Evolutionary conservation across 2,888 invertebrate species (phyloP).

Genomic region (Baccha elongata): DNA sequence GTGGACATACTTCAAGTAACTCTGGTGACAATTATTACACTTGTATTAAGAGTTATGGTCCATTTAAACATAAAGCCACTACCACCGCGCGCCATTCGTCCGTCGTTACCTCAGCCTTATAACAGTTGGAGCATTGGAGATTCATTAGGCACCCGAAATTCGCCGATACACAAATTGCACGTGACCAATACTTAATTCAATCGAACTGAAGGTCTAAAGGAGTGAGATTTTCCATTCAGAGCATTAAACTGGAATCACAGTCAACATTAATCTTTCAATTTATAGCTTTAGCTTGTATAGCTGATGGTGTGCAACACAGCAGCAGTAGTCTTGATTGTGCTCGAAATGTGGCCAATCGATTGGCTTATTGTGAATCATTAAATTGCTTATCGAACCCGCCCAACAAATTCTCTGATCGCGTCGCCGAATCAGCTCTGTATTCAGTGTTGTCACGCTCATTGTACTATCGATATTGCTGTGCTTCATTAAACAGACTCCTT

Average conservation of each 20-base stretch:
- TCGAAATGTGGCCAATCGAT: constrained; percentile 57
- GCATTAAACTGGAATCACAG: constrained; percentile 73
- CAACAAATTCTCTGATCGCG: constrained; percentile 40
- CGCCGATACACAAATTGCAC: constrained; percentile 48
- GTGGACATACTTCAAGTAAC: constrained; percentile 45
- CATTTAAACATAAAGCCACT: constrained; percentile 51
- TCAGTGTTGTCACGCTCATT: constrained; percentile 27
- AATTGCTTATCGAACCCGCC: constrained; percentile 58
- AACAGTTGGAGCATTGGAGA: constrained; percentile 33
- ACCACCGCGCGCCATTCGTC: too few species aligned
- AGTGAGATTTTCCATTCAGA: constrained; percentile 29
- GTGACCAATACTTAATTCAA: constrained; percentile 67
- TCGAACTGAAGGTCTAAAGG: constrained; percentile 50
- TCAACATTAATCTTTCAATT: constrained; percentile 71
- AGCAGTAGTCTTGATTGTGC: constrained; percentile 44
- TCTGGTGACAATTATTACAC: constrained; percentile 58
- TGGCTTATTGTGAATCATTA: constrained; percentile 71
- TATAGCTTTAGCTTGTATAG: too few species aligned
- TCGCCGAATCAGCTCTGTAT: constrained; percentile 47
- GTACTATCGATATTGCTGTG: constrained; percentile 16
- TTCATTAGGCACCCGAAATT: constrained; percentile 56
- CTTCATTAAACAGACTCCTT: constrained; percentile 27
- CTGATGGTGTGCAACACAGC: neutral
- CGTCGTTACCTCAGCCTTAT: too few species aligned
- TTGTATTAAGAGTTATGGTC: constrained; percentile 58